A percentile compares a stretch with the other conserved stretches of the same genome.
These are phyloP conservation scores for Ceryle rudis DNA, from an alignment of 2,797 vertebrate species.

Conservation along the genomic window DNA sequence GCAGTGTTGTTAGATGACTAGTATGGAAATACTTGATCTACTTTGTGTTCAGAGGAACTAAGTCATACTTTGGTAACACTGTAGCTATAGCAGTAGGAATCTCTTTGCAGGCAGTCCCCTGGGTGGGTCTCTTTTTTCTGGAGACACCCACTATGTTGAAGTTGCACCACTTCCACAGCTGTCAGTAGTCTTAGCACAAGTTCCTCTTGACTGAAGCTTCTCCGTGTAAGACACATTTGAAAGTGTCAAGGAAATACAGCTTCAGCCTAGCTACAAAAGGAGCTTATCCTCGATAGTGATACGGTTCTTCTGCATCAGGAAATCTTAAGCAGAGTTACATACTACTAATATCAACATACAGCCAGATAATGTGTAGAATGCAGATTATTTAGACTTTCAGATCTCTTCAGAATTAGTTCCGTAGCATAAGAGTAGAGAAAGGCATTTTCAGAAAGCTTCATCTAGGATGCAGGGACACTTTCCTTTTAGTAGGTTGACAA, in stretches of 20 bases:
- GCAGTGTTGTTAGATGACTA: background rate
- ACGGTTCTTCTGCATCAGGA: background rate
- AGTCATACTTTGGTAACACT: background rate
- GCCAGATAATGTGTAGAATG: background rate
- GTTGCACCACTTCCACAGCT: background rate
- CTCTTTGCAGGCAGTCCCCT: fast-evolving
- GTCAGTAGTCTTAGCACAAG: background rate
- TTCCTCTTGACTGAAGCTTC: background rate
- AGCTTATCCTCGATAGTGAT: background rate
- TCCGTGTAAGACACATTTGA: background rate
- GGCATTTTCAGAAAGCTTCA: background rate
- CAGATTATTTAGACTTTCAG: background rate
- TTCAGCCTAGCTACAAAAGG: background rate
- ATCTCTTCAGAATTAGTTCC: background rate
- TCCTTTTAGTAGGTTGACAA: background rate
- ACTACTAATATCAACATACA: background rate
- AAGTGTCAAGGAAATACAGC: fast-evolving
- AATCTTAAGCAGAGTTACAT: background rate
- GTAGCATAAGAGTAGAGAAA: background rate
- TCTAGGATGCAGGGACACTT: background rate
- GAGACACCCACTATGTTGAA: background rate
- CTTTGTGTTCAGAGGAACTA: background rate
- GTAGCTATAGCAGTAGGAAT: fast-evolving
- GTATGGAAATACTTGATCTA: background rate
- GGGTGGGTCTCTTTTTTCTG: background rate